Evolutionary conservation across 2,888 invertebrate genomes (phyloP).

Genomic region (Physocephala rufipes): DNA sequence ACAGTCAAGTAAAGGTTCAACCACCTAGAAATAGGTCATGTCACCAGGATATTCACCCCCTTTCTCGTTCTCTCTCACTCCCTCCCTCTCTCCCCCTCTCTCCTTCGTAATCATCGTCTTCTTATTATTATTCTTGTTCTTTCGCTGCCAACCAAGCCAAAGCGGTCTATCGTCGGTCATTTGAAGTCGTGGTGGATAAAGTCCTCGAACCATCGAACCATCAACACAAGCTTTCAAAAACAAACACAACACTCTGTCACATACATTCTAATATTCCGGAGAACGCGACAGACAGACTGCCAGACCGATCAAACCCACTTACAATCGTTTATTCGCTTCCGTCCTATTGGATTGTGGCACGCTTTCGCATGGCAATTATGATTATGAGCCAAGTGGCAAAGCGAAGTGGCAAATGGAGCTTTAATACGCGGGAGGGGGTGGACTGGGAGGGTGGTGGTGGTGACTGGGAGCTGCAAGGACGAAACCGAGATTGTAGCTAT

Average conservation of each 20-base stretch:
- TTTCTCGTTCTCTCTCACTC: not conserved
- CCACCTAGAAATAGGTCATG: constrained; percentile 14
- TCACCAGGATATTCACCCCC: not conserved
- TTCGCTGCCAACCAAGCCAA: not conserved
- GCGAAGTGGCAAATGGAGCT: not conserved
- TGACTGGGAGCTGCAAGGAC: not conserved
- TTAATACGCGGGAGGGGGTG: not conserved
- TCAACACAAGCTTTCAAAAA: constrained; percentile 17
- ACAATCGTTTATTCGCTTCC: constrained; percentile 22
- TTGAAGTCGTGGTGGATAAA: not conserved
- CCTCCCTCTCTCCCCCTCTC: not conserved
- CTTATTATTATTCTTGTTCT: no score
- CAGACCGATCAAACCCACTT: not conserved
- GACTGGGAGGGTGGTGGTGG: not conserved
- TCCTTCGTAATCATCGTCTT: no score
- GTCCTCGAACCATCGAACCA: no score
- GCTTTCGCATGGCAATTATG: constrained; percentile 4
- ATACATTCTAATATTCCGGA: not conserved
- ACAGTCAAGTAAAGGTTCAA: no score
- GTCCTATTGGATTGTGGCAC: constrained; percentile 13
- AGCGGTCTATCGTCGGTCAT: no score
- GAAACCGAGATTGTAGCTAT: not conserved
- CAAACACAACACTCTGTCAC: constrained; percentile 18
- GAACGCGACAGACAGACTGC: not conserved
- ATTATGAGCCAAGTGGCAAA: no score